phyloP scores from a whole-genome alignment of 2,113 vertebrate species.

The Gnathochromis pfefferi region DNA sequence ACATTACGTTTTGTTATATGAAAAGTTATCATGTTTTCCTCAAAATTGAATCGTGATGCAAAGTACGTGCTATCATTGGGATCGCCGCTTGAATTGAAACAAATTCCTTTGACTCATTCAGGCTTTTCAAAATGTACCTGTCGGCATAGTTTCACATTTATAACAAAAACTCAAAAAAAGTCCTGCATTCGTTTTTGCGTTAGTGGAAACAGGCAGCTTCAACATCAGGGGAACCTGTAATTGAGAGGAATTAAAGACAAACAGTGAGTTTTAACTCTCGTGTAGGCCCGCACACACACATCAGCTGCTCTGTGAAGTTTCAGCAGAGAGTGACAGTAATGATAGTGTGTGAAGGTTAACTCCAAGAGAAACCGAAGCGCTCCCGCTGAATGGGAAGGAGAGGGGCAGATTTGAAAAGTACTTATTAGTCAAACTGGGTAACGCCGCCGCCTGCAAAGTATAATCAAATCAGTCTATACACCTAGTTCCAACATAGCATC shows the following conservation, averaged over 20 bases:
- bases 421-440: slow-evolving; percentile 82
- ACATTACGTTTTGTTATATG: background rate
- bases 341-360: slow-evolving; percentile 69
- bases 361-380: slow-evolving; percentile 48
- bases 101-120: background rate
- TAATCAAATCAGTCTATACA: slow-evolving; percentile 79
- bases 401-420: slow-evolving; percentile 70
- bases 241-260: slow-evolving; percentile 54
- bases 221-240: slow-evolving; percentile 34
- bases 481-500: slow-evolving; percentile 49
- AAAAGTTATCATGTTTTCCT: background rate
- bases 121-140: background rate
- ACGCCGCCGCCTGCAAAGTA: slow-evolving; percentile 74
- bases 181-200: background rate
- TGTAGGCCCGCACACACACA: background rate
- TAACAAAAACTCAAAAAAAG: background rate
- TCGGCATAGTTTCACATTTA: background rate
- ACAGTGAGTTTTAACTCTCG: slow-evolving; percentile 13
- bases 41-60: background rate
- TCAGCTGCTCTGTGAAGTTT: slow-evolving; percentile 57
- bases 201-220: slow-evolving; percentile 2
- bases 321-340: slow-evolving; percentile 64
- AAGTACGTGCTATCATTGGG: background rate
- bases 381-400: slow-evolving; percentile 56
- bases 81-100: background rate